Evolutionary conservation across 1,140 invertebrate genomes (phyloP).

Genomic region (Lucilia sericata): DNA sequence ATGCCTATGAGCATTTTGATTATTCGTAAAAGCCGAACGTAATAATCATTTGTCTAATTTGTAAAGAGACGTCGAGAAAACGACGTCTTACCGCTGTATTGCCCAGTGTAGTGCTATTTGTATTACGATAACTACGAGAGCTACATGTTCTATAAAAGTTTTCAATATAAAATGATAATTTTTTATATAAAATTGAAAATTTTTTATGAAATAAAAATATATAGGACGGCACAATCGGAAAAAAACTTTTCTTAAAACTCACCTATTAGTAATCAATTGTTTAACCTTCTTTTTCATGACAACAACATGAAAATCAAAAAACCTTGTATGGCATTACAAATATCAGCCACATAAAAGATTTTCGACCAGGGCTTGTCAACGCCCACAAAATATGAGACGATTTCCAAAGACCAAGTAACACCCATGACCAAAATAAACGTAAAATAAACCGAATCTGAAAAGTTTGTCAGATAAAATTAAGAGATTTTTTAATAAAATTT

Average conservation of each 20-base stretch:
- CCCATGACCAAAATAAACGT: constrained; percentile 82
- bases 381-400: constrained; percentile 73
- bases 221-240: constrained; percentile 25
- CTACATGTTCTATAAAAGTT: constrained; percentile 56
- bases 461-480: constrained; percentile 27
- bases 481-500: neutral
- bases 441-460: constrained; percentile 77
- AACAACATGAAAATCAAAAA: constrained; percentile 74
- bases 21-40: constrained; percentile 60
- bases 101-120: constrained; percentile 57
- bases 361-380: constrained; percentile 60
- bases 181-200: constrained; percentile 42
- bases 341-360: constrained; percentile 71
- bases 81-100: constrained; percentile 59
- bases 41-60: constrained; percentile 61
- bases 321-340: constrained; percentile 71
- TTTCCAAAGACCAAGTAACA: constrained; percentile 79
- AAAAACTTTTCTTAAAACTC: constrained; percentile 47
- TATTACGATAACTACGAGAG: constrained; percentile 61
- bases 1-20: constrained; percentile 57
- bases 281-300: constrained; percentile 73
- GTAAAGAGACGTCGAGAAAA: constrained; percentile 62
- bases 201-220: neutral
- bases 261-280: constrained; percentile 70
- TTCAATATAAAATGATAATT: constrained; percentile 32